These are phyloP conservation scores for Hyles lineata DNA, from an alignment of 2,888 invertebrate genomes.

Conservation along the genomic window DNA sequence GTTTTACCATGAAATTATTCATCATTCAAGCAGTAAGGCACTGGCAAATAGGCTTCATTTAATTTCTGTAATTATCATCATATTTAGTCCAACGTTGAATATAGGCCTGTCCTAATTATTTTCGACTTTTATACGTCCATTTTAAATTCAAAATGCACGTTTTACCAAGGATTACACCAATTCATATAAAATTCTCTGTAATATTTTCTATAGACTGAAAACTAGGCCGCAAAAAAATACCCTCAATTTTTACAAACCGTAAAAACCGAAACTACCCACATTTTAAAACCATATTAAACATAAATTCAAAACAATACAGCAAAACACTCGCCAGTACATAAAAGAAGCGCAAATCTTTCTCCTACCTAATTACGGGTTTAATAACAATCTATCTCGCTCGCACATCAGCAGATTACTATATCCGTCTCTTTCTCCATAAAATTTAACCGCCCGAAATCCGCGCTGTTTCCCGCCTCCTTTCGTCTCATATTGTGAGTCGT, in stretches of 20 bases:
- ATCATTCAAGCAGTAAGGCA: too few relatives aligned
- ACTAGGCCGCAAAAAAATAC: too few relatives aligned
- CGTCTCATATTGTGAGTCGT: slow-evolving; percentile 56
- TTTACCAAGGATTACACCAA: too few relatives aligned
- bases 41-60: too few relatives aligned
- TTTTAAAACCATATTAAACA: not conserved
- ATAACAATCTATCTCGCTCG: not conserved
- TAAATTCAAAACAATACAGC: not conserved
- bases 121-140: too few relatives aligned
- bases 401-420: slow-evolving; percentile 28
- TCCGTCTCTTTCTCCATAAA: slow-evolving; percentile 28
- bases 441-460: slow-evolving; percentile 44
- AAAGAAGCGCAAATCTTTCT: not conserved
- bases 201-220: too few relatives aligned
- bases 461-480: slow-evolving; percentile 40
- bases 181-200: too few relatives aligned
- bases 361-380: not conserved
- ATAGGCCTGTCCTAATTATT: too few relatives aligned
- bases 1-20: too few relatives aligned
- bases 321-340: not conserved
- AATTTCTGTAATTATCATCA: too few relatives aligned
- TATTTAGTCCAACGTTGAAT: too few relatives aligned
- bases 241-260: not conserved
- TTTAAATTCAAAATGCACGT: too few relatives aligned
- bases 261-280: not conserved